Base-by-base conservation (phyloP, 2,888 invertebrate species). In the Venusia cambrica region DNA sequence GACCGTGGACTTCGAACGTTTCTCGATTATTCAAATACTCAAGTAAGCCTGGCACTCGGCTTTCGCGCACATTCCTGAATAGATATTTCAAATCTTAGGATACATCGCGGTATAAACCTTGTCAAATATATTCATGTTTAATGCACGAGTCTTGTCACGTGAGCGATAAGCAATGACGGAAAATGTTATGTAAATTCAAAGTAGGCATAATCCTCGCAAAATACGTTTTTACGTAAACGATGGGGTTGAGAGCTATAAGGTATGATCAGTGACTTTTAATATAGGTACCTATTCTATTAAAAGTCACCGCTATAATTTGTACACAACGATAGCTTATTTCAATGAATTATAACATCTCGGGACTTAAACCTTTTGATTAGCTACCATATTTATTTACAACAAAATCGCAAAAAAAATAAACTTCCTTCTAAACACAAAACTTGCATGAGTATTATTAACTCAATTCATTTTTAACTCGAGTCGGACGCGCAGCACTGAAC, bases 121-220 rank as follows among this genome's bases (percentile, higher is more conserved):
- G 72, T 83, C 78, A 78, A 80, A 77, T 76, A 72, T 79, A 80
- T 81, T 81, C 78, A 72, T 70, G 74, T 73, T 67, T 78, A 76
- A 79, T 81, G 74, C 72, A 73, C 78, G 64, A 72, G 73, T 72
- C 70, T 75, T 79, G 79, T 80, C 83, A 83, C 73, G 74, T 76
- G 73, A 73, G 63, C 76, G 84, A 84, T 84, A 84, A 84, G 83
- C 79, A 77, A 84, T 81, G 79, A 84, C 78, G 78, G 74, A 81
- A 84, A 80, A 83, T 79, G 83, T 76, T 80, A 83, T 84, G 80
- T 80, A 75, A 83, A 84, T 85, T 73, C 70, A 64, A 73, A 72
- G 70, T 68, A 68, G 71, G 75, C 64, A 75, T 81, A 77, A 76
- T 79, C 72, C 73, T 67, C 67, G 62, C 69, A 68, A 73, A 74